phyloP scores from a whole-genome alignment of 2,888 invertebrate genomes.

The Hydriomena furcata region DNA sequence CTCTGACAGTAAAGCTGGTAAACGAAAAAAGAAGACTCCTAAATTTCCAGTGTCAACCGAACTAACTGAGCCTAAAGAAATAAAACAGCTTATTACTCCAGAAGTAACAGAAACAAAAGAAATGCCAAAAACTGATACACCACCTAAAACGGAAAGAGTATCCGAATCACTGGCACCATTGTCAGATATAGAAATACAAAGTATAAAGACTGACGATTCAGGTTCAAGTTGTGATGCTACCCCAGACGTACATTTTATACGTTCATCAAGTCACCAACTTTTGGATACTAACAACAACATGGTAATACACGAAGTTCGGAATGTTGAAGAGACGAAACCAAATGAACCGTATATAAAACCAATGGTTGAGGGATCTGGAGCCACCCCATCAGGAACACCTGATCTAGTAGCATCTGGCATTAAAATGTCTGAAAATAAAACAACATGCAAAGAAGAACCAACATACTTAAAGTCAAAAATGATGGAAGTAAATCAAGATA shows the following conservation, averaged over 20 bases:
- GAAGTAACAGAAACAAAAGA: constrained; percentile 9
- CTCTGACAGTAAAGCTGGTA: constrained; percentile 39
- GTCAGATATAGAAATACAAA: constrained; percentile 45
- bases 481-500: constrained; percentile 73
- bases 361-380: constrained; percentile 53
- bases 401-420: constrained; percentile 39
- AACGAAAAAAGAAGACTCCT: constrained; percentile 51
- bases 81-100: constrained; percentile 9
- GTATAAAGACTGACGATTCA: constrained; percentile 47
- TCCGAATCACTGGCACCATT: constrained; percentile 21
- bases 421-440: constrained; percentile 39
- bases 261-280: constrained; percentile 61
- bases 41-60: constrained; percentile 29
- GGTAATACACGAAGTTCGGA: constrained; percentile 60
- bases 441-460: constrained; percentile 49
- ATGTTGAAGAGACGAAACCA: constrained; percentile 39
- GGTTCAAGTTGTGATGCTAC: constrained; percentile 47
- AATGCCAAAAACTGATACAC: constrained; percentile 7
- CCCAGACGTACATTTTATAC: constrained; percentile 65
- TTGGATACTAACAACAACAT: constrained; percentile 64
- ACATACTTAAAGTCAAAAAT: constrained; percentile 73
- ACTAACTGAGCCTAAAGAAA: constrained; percentile 12
- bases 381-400: constrained; percentile 46
- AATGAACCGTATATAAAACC: constrained; percentile 37
- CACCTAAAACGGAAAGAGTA: constrained; percentile 16